phyloP scores from a whole-genome alignment of 2,113 vertebrate genomes.

The Syngnathus scovelli region DNA sequence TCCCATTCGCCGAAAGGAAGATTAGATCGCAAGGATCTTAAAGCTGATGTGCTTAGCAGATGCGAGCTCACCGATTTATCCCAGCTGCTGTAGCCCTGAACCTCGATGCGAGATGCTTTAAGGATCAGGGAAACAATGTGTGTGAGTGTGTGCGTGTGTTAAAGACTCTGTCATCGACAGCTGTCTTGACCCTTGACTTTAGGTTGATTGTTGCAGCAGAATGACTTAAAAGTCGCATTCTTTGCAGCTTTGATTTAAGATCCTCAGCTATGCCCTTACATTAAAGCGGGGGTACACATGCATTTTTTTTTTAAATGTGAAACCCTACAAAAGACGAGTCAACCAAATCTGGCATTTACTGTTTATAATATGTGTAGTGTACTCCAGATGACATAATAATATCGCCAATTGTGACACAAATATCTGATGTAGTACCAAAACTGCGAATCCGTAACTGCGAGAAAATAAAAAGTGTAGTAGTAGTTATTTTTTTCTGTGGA shows the following conservation, averaged over 20 bases:
- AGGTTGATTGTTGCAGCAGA: slow-evolving; percentile 20
- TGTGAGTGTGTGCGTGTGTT: slow-evolving; percentile 43
- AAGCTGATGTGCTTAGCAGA: slow-evolving; percentile 47
- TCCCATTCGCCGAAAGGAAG: slow-evolving; percentile 24
- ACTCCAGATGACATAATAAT: neutral
- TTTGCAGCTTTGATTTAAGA: slow-evolving; percentile 6
- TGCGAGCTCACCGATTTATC: slow-evolving; percentile 45
- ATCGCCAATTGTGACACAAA: neutral
- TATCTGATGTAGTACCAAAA: no score
- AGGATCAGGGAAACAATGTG: slow-evolving; percentile 24
- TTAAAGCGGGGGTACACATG: neutral
- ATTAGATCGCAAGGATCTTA: slow-evolving; percentile 56
- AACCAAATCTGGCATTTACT: no score
- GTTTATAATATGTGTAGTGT: no score
- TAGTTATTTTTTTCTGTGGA: no score
- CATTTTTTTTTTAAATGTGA: neutral
- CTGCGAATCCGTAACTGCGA: no score
- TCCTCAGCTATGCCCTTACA: slow-evolving; percentile 15
- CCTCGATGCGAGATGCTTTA: slow-evolving; percentile 33
- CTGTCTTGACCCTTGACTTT: slow-evolving; percentile 25
- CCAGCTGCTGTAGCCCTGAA: slow-evolving; percentile 29
- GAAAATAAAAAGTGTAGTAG: no score
- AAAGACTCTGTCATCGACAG: slow-evolving; percentile 20
- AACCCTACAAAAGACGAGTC: neutral
- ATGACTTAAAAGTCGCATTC: slow-evolving; percentile 7